Percentiles rank a stretch among this genome's conserved stretches.
Conservation (phyloP, 2,113 vertebrate genomes). For the Todiramphus saurophagus region DNA sequence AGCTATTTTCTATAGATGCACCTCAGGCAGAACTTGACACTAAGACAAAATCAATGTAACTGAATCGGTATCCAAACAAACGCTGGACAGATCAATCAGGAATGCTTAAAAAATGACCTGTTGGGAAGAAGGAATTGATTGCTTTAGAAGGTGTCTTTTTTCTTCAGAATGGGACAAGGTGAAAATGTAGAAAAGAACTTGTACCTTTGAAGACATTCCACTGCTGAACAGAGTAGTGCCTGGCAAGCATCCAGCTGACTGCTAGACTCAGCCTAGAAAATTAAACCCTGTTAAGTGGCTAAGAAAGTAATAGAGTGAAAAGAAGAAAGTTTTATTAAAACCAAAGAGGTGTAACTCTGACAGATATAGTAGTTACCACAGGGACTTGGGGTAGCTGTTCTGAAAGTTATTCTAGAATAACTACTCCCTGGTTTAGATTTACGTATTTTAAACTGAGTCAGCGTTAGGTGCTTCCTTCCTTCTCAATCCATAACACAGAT, state of each 20-base stretch:
- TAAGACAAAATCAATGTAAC: constrained; percentile 15
- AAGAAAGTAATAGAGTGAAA: background rate
- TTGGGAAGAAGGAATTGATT: constrained; percentile 15
- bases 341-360: background rate
- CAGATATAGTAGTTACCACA: background rate
- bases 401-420: background rate
- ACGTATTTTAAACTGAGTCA: background rate
- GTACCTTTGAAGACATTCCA: background rate
- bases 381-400: background rate
- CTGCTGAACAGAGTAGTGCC: background rate
- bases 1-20: constrained; percentile 7
- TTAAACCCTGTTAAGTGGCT: background rate
- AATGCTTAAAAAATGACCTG: background rate
- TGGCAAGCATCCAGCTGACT: background rate
- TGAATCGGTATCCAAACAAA: constrained; percentile 3
- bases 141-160: background rate
- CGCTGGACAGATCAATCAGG: background rate
- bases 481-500: background rate
- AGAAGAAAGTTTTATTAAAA: background rate
- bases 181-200: background rate
- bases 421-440: background rate
- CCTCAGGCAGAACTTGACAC: constrained; percentile 29
- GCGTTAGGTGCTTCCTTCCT: background rate
- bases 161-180: background rate
- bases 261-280: background rate